Conservation (phyloP, 35 echinoderm and acorn worm species). For the Lytechinus pictus region DNA sequence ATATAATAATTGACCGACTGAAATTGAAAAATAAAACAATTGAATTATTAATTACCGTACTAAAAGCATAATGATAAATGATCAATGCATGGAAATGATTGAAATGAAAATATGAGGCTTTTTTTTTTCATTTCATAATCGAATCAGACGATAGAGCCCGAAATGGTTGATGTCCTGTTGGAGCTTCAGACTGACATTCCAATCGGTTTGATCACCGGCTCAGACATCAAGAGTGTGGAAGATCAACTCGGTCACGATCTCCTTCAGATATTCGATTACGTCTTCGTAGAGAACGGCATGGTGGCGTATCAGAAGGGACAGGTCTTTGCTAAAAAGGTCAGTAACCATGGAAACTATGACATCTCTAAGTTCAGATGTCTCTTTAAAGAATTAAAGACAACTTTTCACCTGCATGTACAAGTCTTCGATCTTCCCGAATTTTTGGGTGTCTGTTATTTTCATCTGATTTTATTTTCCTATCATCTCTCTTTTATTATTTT, state of each 20-base stretch:
- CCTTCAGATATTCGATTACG: conserved; percentile 22
- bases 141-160: conserved; percentile 3
- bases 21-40: too few species aligned
- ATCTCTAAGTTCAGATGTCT: background rate
- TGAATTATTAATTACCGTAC: too few species aligned
- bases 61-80: too few species aligned
- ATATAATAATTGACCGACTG: too few species aligned
- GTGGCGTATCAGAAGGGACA: conserved; percentile 16
- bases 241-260: conserved; percentile 37
- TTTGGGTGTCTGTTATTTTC: background rate
- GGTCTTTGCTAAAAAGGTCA: conserved; percentile 24
- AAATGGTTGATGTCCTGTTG: conserved; percentile 21
- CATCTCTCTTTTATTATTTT: background rate
- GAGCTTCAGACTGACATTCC: conserved; percentile 20
- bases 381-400: background rate
- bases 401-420: too few species aligned
- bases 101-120: too few species aligned
- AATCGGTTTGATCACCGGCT: conserved; percentile 36
- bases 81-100: too few species aligned
- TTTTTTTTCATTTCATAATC: background rate
- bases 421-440: too few species aligned
- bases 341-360: background rate
- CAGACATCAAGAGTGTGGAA: conserved; percentile 37
- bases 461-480: background rate
- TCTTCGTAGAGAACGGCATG: conserved; percentile 39